A percentile compares a stretch with the other conserved stretches of the same genome.
phyloP scores from a whole-genome alignment of 2,797 vertebrate genomes.

The Gallinago nigripennis region DNA sequence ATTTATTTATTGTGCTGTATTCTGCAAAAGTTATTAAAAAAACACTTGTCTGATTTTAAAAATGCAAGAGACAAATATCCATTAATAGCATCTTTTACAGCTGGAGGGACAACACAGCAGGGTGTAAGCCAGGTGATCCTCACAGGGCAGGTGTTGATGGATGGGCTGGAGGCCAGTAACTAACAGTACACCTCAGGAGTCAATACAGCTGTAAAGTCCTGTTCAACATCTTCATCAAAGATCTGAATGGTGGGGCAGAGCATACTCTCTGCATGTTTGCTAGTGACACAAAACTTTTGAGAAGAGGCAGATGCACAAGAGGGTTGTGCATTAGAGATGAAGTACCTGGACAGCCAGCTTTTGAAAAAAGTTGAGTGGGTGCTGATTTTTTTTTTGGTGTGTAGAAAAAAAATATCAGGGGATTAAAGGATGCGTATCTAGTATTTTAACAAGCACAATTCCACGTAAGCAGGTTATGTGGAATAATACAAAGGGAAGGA shows the following conservation, averaged over 20 bases:
- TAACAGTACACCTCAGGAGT: neutral
- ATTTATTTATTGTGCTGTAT: neutral
- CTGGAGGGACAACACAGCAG: neutral
- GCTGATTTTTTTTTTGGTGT: neutral
- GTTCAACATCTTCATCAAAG: neutral
- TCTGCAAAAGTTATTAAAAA: neutral
- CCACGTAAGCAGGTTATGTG: neutral
- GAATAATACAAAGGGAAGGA: neutral
- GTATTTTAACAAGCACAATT: conserved; percentile 28
- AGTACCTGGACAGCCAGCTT: neutral
- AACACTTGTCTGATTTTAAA: neutral
- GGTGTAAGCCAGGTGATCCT: neutral
- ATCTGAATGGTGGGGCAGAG: neutral
- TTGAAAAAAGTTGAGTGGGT: neutral
- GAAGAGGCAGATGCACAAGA: neutral
- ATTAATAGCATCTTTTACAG: neutral
- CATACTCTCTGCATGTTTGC: neutral
- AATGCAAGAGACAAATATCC: neutral
- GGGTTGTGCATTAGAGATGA: neutral
- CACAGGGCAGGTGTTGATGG: neutral
- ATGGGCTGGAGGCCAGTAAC: neutral
- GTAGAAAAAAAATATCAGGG: neutral
- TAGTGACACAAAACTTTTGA: neutral
- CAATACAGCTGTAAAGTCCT: neutral
- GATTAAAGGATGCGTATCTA: neutral